phyloP scores from a whole-genome alignment of 2,888 invertebrate genomes.

The Chironomus tentans region DNA sequence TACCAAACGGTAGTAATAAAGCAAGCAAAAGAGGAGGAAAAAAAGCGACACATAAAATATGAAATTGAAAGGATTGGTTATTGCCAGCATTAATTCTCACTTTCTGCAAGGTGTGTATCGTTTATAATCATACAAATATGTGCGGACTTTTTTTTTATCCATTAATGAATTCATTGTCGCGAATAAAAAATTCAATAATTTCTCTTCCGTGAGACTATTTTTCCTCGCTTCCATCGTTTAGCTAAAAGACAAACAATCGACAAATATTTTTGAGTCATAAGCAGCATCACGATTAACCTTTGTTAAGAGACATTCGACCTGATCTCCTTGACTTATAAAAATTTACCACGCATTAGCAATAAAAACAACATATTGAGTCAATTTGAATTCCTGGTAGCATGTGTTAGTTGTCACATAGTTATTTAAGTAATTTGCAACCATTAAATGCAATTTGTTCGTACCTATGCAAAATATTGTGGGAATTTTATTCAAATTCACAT shows the following conservation, averaged over 20 bases:
- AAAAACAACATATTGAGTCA: neutral
- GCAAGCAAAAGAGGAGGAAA: too few species aligned
- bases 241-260: too few species aligned
- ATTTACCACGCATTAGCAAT: neutral
- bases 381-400: too few species aligned
- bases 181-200: neutral
- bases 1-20: neutral
- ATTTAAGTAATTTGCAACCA: neutral
- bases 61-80: slow-evolving; percentile 15
- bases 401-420: too few species aligned
- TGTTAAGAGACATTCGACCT: neutral
- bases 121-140: neutral
- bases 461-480: neutral
- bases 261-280: too few species aligned
- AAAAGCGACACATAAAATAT: neutral
- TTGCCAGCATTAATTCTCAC: neutral
- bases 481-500: neutral
- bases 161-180: too few species aligned
- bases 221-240: neutral
- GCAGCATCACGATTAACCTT: neutral
- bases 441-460: neutral
- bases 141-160: slow-evolving; percentile 1
- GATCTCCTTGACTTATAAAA: neutral
- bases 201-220: neutral
- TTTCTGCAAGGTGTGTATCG: neutral